Percentiles rank a stretch among this genome's conserved stretches.
Conservation (phyloP, 2,888 invertebrate genomes). For the Hyposoter dolosus region DNA sequence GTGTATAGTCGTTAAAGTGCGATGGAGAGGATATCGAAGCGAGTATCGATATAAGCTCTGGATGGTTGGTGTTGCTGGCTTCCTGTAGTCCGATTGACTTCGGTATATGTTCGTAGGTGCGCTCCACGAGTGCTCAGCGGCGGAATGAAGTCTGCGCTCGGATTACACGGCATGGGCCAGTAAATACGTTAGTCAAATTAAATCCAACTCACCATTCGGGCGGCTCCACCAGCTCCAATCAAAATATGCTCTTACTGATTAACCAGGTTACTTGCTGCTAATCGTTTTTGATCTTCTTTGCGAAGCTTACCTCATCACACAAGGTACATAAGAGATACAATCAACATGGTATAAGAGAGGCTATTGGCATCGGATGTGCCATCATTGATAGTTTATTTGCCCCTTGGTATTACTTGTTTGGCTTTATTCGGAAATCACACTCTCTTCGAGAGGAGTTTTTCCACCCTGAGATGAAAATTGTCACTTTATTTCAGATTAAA, state of each 20-base stretch:
- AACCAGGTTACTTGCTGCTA: not conserved
- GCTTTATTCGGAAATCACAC: conserved; percentile 1
- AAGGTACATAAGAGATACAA: not conserved
- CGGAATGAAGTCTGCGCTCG: conserved; percentile 63
- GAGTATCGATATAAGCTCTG: conserved; percentile 65
- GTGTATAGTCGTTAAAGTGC: conserved; percentile 68
- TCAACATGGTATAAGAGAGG: not conserved
- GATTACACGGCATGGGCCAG: conserved; percentile 62
- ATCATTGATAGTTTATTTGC: conserved; percentile 8
- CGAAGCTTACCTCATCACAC: not conserved
- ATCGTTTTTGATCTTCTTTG: conserved; percentile 30
- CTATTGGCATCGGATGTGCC: not conserved
- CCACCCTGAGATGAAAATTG: conserved; percentile 15
- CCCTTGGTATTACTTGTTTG: not conserved
- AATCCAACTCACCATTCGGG: conserved; percentile 40
- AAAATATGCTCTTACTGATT: conserved; percentile 48
- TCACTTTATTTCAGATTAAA: conserved; percentile 30
- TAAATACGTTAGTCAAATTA: conserved; percentile 66
- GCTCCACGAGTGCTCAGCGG: conserved; percentile 57
- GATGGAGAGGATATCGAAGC: conserved; percentile 67
- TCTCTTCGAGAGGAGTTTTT: conserved; percentile 8
- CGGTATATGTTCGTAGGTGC: conserved; percentile 48
- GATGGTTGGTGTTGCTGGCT: conserved; percentile 52
- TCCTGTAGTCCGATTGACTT: conserved; percentile 65
- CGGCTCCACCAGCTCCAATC: conserved; percentile 31